These are phyloP conservation scores for Gastrophysa polygoni DNA, from an alignment of 2,888 invertebrate species.

Conservation along the genomic window DNA sequence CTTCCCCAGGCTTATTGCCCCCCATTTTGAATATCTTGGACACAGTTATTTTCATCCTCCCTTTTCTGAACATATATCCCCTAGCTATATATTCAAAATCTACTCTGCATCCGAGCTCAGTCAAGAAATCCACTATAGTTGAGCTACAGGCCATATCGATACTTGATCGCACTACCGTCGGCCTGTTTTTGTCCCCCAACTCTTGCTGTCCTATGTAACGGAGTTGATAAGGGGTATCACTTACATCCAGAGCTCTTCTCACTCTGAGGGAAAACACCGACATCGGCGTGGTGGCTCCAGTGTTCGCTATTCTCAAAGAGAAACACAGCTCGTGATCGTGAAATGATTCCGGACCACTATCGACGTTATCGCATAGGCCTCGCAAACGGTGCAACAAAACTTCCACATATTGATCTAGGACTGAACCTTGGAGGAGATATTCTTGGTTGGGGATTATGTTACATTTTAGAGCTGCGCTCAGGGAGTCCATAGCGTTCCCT, in stretches of 20 bases:
- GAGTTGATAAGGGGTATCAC: conserved; percentile 87
- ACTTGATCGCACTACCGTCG: conserved; percentile 89
- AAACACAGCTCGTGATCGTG: conserved; percentile 94
- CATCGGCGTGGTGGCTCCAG: conserved; percentile 50
- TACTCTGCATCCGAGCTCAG: conserved; percentile 86
- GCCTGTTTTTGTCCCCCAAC: conserved; percentile 84
- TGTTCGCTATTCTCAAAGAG: conserved; percentile 73
- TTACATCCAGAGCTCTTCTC: conserved; percentile 80
- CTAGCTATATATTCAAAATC: conserved; percentile 94
- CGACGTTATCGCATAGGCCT: conserved; percentile 92
- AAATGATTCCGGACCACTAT: conserved; percentile 88
- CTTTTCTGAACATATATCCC: conserved; percentile 94
- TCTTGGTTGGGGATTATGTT: conserved; percentile 93
- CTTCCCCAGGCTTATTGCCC: conserved; percentile 69
- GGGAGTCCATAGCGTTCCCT: conserved; percentile 75
- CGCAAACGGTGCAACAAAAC: conserved; percentile 86
- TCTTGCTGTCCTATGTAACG: conserved; percentile 93
- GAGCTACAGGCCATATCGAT: conserved; percentile 92
- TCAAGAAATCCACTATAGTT: conserved; percentile 88
- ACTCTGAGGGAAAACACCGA: conserved; percentile 73
- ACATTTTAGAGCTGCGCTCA: conserved; percentile 78
- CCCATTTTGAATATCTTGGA: conserved; percentile 85
- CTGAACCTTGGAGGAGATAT: conserved; percentile 91
- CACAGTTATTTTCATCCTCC: conserved; percentile 95
- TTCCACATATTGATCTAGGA: conserved; percentile 89